Evolutionary conservation across 1,140 invertebrate species (phyloP).

Genomic region (Trichonephila clavata): DNA sequence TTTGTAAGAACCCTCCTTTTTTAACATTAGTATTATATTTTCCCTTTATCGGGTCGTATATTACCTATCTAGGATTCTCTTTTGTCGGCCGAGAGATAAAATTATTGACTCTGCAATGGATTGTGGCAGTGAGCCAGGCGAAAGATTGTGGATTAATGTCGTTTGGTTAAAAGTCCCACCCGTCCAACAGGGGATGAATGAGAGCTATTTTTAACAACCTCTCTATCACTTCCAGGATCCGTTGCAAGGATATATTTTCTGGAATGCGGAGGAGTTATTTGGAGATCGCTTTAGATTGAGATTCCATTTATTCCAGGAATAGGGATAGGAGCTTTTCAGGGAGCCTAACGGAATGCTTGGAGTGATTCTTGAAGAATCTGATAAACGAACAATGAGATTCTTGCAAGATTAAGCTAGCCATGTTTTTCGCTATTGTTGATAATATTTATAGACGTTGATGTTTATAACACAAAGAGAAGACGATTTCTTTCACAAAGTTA

Average conservation of each 20-base stretch:
- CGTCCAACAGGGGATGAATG: background rate
- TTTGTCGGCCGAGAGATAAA: conserved; percentile 68
- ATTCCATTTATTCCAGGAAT: background rate
- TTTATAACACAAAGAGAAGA: too few relatives aligned
- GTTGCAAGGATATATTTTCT: background rate
- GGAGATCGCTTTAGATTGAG: background rate
- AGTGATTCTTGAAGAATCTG: background rate
- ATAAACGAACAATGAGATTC: too few relatives aligned
- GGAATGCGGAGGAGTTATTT: background rate
- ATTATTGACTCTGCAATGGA: conserved; percentile 53
- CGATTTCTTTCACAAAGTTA: too few relatives aligned
- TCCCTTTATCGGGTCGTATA: conserved; percentile 59
- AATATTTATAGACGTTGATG: too few relatives aligned
- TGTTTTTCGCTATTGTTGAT: too few relatives aligned
- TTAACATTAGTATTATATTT: conserved; percentile 39
- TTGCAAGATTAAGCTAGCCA: too few relatives aligned
- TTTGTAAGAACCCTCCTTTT: conserved; percentile 37
- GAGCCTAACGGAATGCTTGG: background rate
- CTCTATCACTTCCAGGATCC: background rate
- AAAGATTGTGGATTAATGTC: conserved; percentile 59
- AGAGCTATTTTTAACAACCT: conserved; percentile 56
- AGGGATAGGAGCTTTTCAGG: background rate
- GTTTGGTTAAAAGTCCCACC: conserved; percentile 59
- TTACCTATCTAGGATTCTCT: conserved; percentile 61
- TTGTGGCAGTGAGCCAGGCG: conserved; percentile 57